Conservation (phyloP, 2,888 invertebrate species). For the Petrolisthes cinctipes region DNA sequence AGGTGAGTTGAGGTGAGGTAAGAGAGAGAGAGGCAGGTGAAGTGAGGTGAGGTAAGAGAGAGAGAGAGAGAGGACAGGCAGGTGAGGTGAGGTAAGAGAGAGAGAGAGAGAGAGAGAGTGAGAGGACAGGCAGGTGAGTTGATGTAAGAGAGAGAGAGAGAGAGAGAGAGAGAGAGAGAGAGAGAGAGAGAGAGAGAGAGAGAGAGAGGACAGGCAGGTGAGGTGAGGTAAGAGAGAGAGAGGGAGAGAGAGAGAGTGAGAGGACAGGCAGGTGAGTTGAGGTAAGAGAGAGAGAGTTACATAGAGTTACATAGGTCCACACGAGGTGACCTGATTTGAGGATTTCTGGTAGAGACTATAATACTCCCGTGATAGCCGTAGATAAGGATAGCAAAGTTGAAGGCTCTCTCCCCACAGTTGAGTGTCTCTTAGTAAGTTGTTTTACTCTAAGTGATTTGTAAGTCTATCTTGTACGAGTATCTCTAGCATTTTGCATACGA, state of each 20-base stretch:
- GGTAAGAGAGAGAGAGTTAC: background rate
- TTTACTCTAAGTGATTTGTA: too few relatives aligned
- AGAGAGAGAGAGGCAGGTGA: background rate
- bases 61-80: background rate
- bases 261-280: background rate
- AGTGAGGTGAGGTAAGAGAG: background rate
- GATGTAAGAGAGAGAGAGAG: background rate
- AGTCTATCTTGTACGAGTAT: too few relatives aligned
- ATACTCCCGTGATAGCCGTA: background rate
- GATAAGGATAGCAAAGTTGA: background rate
- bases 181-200: background rate
- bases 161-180: background rate
- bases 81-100: background rate
- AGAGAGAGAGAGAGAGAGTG: slow-evolving; percentile 7
- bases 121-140: background rate
- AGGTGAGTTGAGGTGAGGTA: background rate
- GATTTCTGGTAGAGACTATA: background rate
- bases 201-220: background rate
- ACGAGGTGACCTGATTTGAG: too few relatives aligned
- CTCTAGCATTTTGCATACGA: too few relatives aligned
- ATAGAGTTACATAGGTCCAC: too few relatives aligned
- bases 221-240: background rate
- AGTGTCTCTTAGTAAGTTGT: too few relatives aligned
- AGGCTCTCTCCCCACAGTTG: too few relatives aligned
- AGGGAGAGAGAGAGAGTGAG: background rate